Evolutionary conservation across 2,113 vertebrate species (phyloP), one percentile per base, ranked within the genome.

Genomic region (Sturnus vulgaris): DNA sequence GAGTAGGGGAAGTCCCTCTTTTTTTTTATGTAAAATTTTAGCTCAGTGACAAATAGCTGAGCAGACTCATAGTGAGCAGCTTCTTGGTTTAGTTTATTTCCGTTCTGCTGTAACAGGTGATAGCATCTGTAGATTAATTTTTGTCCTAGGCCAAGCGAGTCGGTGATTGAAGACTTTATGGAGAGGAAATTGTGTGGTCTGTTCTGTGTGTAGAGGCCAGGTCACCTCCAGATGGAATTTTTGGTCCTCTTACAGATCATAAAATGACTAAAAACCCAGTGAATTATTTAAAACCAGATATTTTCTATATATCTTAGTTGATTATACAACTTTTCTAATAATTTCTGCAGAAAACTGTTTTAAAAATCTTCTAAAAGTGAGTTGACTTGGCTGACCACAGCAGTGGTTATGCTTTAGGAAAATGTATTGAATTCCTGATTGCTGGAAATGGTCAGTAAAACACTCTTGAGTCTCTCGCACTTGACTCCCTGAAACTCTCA

Each of bases 1-100:
- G 11, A 4, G 15, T 28, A 5, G 15, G 6, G 28, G 23, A 1
- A 0, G 33, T 22, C 9, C 5, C 3, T 39, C 6, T 30, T 25
- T 30, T 37, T 37, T 27, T 7, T 57, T 68, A 24, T 1, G 4
- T 56, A 37, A 59, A 79, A 64, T 59, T 69, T 35, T 63, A 59
- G 39, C 56, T 66, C 17, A 8, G 39, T 84, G 60, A 16, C 47
- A 84, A 86, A 70, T 12, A 60, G 37, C 65, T 68, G 69, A 81
- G 37, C 64, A 85, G 16, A 35, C 12, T 64, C 30, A 10, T 7
- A 15, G 28, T 40, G 24, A 22, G 35, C 75, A 87, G 9, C 12
- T 75, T 37, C 68, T 69, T 76, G 56, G 4, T 84, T 93, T 87
- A 9, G 11, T 91, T 78, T 46, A 40, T 14, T 63, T 86, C n/a